Evolutionary conservation across 2,113 vertebrate species (phyloP).

Genomic region (Miniopterus natalensis): DNA sequence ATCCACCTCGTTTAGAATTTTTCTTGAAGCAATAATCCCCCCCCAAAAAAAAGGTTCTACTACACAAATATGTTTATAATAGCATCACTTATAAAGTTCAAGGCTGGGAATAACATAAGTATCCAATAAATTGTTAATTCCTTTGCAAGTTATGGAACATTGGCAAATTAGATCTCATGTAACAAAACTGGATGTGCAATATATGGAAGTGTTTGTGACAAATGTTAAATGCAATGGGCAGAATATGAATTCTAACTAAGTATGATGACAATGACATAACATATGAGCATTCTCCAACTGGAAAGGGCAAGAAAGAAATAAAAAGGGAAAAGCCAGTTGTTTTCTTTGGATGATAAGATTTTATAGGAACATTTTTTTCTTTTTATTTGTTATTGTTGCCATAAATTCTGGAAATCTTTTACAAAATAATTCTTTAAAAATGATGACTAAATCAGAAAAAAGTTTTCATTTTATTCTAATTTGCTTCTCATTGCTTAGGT

Average conservation of each 20-base stretch:
- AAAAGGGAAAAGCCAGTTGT: neutral
- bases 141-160: constrained; percentile 18
- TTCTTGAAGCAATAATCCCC: constrained; percentile 25
- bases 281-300: neutral
- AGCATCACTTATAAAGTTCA: constrained; percentile 32
- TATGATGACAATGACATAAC: neutral
- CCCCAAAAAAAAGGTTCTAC: neutral
- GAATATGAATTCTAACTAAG: constrained; percentile 17
- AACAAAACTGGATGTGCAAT: neutral
- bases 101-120: constrained; percentile 11
- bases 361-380: neutral
- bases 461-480: constrained; percentile 17
- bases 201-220: neutral
- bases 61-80: neutral
- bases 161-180: constrained; percentile 2
- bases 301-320: neutral
- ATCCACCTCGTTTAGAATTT: neutral
- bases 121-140: neutral
- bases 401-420: constrained; percentile 7
- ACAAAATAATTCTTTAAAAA: constrained; percentile 55
- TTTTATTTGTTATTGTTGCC: constrained; percentile 17
- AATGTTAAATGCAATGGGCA: neutral
- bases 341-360: neutral
- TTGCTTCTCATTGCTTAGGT: neutral
- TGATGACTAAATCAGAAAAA: neutral